phyloP scores from a whole-genome alignment of 2,888 invertebrate genomes.

The Lepetodrilus schrolli region DNA sequence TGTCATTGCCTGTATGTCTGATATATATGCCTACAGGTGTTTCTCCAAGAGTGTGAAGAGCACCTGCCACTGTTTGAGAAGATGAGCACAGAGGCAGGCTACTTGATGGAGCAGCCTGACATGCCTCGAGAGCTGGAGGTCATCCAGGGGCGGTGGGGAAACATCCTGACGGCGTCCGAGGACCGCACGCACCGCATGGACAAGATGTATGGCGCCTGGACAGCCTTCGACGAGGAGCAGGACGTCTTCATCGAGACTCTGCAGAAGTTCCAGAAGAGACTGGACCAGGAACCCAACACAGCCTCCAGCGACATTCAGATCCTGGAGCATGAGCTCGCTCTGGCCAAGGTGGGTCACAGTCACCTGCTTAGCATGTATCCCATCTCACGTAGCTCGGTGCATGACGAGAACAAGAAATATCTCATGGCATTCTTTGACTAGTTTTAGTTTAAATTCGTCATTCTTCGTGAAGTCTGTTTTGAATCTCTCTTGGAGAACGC shows the following conservation, averaged over 20 bases:
- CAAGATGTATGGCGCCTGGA: constrained; percentile 68
- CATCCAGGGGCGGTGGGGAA: constrained; percentile 68
- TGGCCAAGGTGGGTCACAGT: constrained; percentile 70
- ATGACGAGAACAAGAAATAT: too few relatives aligned
- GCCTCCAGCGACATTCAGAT: constrained; percentile 66
- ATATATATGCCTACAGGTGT: too few relatives aligned
- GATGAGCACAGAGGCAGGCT: constrained; percentile 69
- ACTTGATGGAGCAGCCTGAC: constrained; percentile 69
- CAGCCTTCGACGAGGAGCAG: constrained; percentile 60
- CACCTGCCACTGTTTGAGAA: constrained; percentile 74
- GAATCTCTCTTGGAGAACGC: too few relatives aligned
- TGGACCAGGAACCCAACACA: constrained; percentile 63
- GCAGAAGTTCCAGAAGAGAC: constrained; percentile 60
- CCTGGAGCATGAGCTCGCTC: constrained; percentile 68
- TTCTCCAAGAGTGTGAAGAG: constrained; percentile 86
- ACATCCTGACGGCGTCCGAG: constrained; percentile 60
- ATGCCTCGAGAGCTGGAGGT: constrained; percentile 64
- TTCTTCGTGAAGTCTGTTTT: too few relatives aligned
- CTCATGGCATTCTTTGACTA: too few relatives aligned
- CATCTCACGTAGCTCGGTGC: too few relatives aligned
- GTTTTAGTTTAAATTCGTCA: too few relatives aligned
- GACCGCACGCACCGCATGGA: constrained; percentile 64
- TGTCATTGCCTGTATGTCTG: too few relatives aligned
- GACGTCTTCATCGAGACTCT: constrained; percentile 63
- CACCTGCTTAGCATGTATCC: too few relatives aligned